These are phyloP conservation scores for Drosophila malerkotliana DNA, from an alignment of 1,140 invertebrate genomes.

Conservation along the genomic window DNA sequence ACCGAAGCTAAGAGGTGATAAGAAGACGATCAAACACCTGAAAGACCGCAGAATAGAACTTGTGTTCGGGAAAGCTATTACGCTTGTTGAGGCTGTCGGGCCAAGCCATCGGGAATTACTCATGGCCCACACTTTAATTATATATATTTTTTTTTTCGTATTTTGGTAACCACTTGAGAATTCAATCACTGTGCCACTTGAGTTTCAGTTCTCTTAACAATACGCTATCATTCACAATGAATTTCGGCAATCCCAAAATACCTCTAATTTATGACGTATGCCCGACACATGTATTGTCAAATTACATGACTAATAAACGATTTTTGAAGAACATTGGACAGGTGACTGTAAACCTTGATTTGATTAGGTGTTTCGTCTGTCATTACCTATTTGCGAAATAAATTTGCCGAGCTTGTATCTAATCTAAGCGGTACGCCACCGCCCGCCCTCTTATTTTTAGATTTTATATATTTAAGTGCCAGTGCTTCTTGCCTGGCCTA, in stretches of 20 bases:
- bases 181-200: conserved; percentile 46
- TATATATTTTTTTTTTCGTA: conserved; percentile 15
- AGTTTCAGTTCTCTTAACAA: neutral
- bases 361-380: conserved; percentile 13
- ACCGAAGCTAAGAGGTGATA: conserved; percentile 18
- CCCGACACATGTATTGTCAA: conserved; percentile 8
- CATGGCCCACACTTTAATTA: conserved; percentile 38
- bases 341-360: conserved; percentile 28
- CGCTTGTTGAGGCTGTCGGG: conserved; percentile 33
- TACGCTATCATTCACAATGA: conserved; percentile 13
- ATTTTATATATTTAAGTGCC: conserved; percentile 21
- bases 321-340: conserved; percentile 1
- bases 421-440: conserved; percentile 24
- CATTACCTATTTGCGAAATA: conserved; percentile 43
- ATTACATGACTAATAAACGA: conserved; percentile 47
- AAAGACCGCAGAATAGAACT: conserved; percentile 36
- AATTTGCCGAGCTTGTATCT: conserved; percentile 37
- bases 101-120: conserved; percentile 45
- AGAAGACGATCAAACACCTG: conserved; percentile 28
- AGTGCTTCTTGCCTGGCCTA: conserved; percentile 3
- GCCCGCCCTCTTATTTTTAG: neutral
- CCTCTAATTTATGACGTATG: conserved; percentile 31
- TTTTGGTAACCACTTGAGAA: conserved; percentile 47
- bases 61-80: conserved; percentile 56
- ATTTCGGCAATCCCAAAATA: conserved; percentile 12